Conservation (phyloP, 1,140 invertebrate genomes). For the Euura lappo region DNA sequence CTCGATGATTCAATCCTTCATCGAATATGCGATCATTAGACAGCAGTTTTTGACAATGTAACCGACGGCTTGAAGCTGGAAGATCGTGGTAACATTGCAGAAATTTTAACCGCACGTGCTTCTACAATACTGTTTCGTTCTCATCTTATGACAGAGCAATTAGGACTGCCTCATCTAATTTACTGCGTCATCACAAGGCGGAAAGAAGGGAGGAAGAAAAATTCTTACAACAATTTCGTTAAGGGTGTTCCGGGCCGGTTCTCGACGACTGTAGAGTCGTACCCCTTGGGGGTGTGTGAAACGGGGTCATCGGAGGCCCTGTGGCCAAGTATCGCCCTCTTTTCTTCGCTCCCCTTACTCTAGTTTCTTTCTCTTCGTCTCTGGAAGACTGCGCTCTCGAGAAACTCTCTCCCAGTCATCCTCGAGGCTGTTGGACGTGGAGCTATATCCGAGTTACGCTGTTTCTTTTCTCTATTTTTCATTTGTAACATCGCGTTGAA, state of each 20-base stretch:
- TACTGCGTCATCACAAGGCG: constrained; percentile 9
- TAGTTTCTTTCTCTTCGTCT: no score
- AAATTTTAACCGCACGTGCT: no score
- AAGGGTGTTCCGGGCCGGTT: constrained; percentile 20
- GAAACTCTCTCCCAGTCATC: constrained; percentile 13
- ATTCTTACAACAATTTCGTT: constrained; percentile 21
- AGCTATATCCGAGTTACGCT: constrained; percentile 2
- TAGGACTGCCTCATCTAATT: constrained; percentile 26
- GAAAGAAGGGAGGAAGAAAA: neutral
- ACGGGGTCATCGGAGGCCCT: constrained; percentile 36
- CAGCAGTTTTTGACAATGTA: no score
- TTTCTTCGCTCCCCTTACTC: no score
- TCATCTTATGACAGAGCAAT: constrained; percentile 14
- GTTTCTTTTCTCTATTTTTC: neutral
- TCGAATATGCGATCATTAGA: no score
- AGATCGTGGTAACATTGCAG: no score
- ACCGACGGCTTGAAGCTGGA: no score
- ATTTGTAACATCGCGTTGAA: neutral
- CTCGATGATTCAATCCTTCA: no score
- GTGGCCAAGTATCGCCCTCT: constrained; percentile 23
- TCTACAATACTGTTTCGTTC: no score
- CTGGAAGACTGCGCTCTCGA: neutral
- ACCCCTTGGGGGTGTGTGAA: constrained; percentile 14
- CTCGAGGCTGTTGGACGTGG: neutral
- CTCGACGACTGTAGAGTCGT: neutral